Evolutionary conservation across 1,140 invertebrate species (phyloP).

Genomic region (Andrena cerasifolii): DNA sequence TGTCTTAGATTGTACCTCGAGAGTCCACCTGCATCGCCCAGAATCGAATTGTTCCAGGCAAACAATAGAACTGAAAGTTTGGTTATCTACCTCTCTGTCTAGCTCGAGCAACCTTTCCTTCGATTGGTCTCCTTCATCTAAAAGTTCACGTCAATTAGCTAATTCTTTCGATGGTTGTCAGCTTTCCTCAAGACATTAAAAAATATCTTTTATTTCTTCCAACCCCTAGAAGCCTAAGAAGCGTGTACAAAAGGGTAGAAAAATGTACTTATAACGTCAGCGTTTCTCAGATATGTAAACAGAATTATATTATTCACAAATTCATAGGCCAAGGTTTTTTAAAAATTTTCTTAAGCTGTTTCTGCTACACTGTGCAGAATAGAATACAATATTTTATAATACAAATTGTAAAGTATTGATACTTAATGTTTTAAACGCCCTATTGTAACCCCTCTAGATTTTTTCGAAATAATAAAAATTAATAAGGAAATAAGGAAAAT

Average conservation of each 20-base stretch:
- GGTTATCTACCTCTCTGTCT: constrained; percentile 55
- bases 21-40: constrained; percentile 45
- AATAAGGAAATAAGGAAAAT: no score
- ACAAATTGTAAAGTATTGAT: no score
- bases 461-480: no score
- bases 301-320: background rate
- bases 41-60: constrained; percentile 52
- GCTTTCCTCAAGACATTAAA: constrained; percentile 45
- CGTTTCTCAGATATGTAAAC: no score
- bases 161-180: constrained; percentile 62
- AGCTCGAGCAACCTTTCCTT: constrained; percentile 37
- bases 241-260: background rate
- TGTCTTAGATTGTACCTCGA: constrained; percentile 45
- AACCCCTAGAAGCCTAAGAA: constrained; percentile 40
- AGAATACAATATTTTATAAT: no score
- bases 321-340: no score
- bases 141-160: constrained; percentile 72
- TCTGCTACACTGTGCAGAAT: no score
- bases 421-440: no score
- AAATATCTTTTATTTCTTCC: constrained; percentile 58
- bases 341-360: no score
- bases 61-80: constrained; percentile 58
- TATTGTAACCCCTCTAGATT: no score
- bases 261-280: background rate
- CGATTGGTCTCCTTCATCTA: constrained; percentile 36